Conservation (phyloP, 2,888 invertebrate genomes). For the Nephrocerus scutellatus region DNA sequence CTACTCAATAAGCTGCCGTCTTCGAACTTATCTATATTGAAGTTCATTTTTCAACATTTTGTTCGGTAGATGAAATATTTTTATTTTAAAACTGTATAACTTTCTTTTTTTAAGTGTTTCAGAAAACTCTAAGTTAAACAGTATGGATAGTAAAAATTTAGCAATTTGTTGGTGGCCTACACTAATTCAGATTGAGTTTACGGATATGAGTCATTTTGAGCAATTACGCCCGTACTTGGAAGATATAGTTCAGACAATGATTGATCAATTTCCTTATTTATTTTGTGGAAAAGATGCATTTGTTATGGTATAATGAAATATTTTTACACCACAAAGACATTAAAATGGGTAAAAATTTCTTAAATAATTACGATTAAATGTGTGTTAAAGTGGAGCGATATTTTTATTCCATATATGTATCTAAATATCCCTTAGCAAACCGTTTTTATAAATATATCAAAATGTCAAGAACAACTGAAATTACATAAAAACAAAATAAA, state of each 20-base stretch:
- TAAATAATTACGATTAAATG: too few species aligned
- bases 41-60: slow-evolving; percentile 84
- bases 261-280: slow-evolving; percentile 92
- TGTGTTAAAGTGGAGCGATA: too few species aligned
- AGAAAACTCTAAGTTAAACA: slow-evolving; percentile 85
- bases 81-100: too few species aligned
- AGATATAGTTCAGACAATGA: slow-evolving; percentile 94
- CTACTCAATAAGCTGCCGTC: slow-evolving; percentile 73
- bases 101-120: slow-evolving; percentile 62
- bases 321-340: too few species aligned
- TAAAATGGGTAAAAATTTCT: too few species aligned
- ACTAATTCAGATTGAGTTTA: slow-evolving; percentile 87
- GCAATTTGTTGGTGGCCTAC: slow-evolving; percentile 99
- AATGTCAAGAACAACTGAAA: too few species aligned
- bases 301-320: slow-evolving; percentile 91
- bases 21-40: slow-evolving; percentile 75
- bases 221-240: slow-evolving; percentile 89
- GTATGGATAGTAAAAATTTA: slow-evolving; percentile 95
- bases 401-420: too few species aligned
- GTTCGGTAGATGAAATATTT: slow-evolving; percentile 65
- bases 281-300: slow-evolving; percentile 92
- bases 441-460: too few species aligned
- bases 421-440: too few species aligned
- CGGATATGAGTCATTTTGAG: slow-evolving; percentile 88
- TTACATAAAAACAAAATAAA: too few species aligned